phyloP scores from a whole-genome alignment of 92 coral and sea anemone genomes.

The Plumapathes pennacea region DNA sequence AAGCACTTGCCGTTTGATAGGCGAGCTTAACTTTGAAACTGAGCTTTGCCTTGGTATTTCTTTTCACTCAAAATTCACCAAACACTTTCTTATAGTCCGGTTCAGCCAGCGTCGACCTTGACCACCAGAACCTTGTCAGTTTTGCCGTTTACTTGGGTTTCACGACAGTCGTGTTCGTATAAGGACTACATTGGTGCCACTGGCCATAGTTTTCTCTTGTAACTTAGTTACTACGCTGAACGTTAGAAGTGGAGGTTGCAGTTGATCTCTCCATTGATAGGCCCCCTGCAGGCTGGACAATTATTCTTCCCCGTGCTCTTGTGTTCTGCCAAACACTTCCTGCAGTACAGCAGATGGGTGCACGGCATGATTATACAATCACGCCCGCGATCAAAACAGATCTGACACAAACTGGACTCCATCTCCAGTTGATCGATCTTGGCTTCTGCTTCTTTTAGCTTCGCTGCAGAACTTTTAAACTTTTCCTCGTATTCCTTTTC shows the following conservation, averaged over 20 bases:
- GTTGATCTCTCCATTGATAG: conserved; percentile 51
- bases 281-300: conserved; percentile 66
- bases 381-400: conserved; percentile 54
- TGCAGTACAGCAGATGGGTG: conserved; percentile 64
- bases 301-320: conserved; percentile 30
- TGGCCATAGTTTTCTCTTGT: no score
- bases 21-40: no score
- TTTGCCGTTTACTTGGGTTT: no score
- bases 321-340: conserved; percentile 40
- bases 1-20: no score
- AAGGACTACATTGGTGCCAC: no score
- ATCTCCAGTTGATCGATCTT: not conserved
- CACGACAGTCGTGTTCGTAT: no score
- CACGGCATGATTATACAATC: conserved; percentile 74
- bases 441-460: conserved; percentile 19
- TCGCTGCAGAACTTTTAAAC: not conserved
- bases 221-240: no score
- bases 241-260: conserved; percentile 28
- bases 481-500: not conserved
- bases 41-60: no score
- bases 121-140: no score
- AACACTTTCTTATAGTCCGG: no score
- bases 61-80: no score
- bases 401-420: conserved; percentile 40
- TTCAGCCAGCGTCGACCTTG: no score